These are phyloP conservation scores for Dendronephthya gigantea DNA, from an alignment of 64 coral and sea anemone genomes.

Conservation along the genomic window DNA sequence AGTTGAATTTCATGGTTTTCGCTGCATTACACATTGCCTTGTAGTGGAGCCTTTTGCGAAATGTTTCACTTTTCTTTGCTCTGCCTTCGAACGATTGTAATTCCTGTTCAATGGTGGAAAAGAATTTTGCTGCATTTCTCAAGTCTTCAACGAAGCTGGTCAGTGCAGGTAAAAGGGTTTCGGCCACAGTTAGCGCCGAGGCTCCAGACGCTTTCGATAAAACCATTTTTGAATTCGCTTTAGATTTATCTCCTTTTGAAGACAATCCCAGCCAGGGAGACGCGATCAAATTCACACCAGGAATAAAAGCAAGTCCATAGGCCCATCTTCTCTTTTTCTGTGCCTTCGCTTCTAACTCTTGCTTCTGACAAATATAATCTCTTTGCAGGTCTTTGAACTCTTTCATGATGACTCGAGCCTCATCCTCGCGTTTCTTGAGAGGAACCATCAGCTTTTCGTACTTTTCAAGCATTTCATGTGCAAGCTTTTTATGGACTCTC, in stretches of 20 bases:
- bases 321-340: background rate
- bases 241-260: background rate
- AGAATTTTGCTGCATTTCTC: constrained; percentile 21
- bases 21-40: constrained; percentile 25
- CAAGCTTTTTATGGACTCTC: no score
- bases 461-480: no score
- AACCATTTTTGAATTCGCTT: background rate
- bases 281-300: constrained; percentile 24
- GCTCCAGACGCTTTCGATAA: background rate
- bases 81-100: constrained; percentile 6
- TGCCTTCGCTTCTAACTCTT: background rate
- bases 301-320: constrained; percentile 19
- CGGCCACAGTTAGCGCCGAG: background rate
- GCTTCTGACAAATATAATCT: constrained; percentile 1
- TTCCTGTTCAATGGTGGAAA: constrained; percentile 16
- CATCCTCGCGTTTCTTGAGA: no score
- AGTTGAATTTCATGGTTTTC: constrained; percentile 12
- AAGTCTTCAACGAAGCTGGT: constrained; percentile 21
- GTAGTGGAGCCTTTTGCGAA: background rate
- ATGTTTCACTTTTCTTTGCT: background rate
- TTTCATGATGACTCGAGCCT: no score
- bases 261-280: background rate
- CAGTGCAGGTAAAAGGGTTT: constrained; percentile 23
- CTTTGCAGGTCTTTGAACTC: constrained; percentile 13
- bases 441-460: no score